Percentiles rank a stretch among this genome's conserved stretches.
Conservation (phyloP, 2,888 invertebrate genomes). For the Eristalis tenax region DNA sequence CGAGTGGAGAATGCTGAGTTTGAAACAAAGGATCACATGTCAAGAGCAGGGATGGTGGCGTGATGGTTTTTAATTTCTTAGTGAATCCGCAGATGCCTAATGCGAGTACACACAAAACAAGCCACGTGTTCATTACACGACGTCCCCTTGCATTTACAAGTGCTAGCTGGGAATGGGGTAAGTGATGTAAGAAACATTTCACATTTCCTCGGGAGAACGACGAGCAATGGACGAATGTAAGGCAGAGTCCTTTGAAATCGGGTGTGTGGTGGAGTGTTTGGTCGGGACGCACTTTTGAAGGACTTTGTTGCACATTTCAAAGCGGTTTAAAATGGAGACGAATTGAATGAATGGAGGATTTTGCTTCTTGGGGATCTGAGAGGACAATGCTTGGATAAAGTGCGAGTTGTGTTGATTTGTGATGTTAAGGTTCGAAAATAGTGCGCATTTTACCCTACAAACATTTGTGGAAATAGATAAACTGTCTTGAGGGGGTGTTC, state of each 20-base stretch:
- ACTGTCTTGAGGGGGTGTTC: too few species aligned
- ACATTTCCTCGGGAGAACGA: background rate
- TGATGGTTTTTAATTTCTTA: conserved; percentile 54
- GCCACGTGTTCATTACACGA: conserved; percentile 47
- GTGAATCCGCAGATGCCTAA: conserved; percentile 28
- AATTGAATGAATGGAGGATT: too few species aligned
- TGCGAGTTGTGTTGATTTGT: too few species aligned
- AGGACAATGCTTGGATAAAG: too few species aligned
- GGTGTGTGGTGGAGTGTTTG: background rate
- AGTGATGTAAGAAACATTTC: conserved; percentile 42
- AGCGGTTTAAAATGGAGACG: background rate
- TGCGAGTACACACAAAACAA: conserved; percentile 13
- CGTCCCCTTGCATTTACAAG: background rate
- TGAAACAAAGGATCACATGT: conserved; percentile 57
- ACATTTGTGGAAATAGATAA: too few species aligned
- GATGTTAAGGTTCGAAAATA: too few species aligned
- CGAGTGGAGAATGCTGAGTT: background rate
- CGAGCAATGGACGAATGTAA: conserved; percentile 4
- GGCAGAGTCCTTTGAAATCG: conserved; percentile 13
- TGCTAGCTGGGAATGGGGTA: conserved; percentile 10
- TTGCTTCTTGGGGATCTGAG: too few species aligned
- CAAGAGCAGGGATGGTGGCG: conserved; percentile 27
- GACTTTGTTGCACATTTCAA: background rate
- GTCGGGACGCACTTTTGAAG: conserved; percentile 20
- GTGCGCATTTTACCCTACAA: too few species aligned